Conservation (phyloP, 2,888 invertebrate species). For the Andricus quercusramuli region DNA sequence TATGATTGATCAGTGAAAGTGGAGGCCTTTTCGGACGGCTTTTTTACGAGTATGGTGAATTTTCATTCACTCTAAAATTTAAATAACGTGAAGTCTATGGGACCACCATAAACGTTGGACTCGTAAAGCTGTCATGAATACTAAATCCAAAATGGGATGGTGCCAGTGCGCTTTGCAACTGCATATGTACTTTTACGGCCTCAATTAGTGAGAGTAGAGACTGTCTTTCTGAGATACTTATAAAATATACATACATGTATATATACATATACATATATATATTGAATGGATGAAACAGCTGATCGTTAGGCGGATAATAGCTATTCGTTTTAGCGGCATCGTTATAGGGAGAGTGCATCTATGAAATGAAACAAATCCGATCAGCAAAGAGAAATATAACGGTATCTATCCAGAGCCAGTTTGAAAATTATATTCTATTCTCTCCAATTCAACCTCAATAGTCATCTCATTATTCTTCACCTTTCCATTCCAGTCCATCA, state of each 20-base stretch:
- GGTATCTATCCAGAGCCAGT: conserved; percentile 1
- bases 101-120: conserved; percentile 21
- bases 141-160: conserved; percentile 20
- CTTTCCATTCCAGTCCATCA: conserved; percentile 22
- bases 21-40: background rate
- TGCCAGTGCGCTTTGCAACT: conserved; percentile 18
- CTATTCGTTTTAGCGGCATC: conserved; percentile 23
- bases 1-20: conserved; percentile 29
- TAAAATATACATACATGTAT: background rate
- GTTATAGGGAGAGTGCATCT: background rate
- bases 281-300: background rate
- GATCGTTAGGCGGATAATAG: conserved; percentile 22
- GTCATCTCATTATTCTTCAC: conserved; percentile 12
- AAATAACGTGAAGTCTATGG: conserved; percentile 17
- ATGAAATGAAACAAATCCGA: conserved; percentile 1
- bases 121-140: conserved; percentile 32
- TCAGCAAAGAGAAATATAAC: conserved; percentile 26
- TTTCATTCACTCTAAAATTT: conserved; percentile 32
- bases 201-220: conserved; percentile 31
- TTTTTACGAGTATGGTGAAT: conserved; percentile 8
- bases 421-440: conserved; percentile 6
- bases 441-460: conserved; percentile 26
- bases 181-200: conserved; percentile 17
- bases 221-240: conserved; percentile 12
- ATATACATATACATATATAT: too few species aligned